phyloP scores from a whole-genome alignment of 2,113 vertebrate species.

The Lepisosteus oculatus region DNA sequence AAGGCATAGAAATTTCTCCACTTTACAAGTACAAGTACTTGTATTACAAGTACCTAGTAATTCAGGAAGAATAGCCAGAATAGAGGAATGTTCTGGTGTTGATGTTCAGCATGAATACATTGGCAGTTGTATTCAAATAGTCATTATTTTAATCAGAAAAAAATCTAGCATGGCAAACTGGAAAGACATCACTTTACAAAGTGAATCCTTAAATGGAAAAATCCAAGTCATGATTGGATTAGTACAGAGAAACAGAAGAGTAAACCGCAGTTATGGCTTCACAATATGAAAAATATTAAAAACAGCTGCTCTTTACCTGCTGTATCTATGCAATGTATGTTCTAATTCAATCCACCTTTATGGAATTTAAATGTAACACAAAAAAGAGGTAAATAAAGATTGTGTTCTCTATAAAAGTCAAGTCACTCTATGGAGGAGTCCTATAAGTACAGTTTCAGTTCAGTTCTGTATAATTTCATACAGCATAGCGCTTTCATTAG shows the following conservation, averaged over 20 bases:
- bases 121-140: too few relatives aligned
- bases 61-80: background rate
- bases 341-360: slow-evolving; percentile 18
- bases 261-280: slow-evolving; percentile 7
- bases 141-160: slow-evolving; percentile 1
- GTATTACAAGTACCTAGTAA: background rate
- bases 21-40: background rate
- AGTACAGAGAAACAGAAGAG: slow-evolving; percentile 1
- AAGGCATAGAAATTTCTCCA: too few relatives aligned
- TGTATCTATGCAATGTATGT: background rate
- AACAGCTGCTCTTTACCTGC: background rate
- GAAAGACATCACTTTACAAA: background rate
- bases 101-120: too few relatives aligned
- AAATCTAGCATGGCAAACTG: background rate
- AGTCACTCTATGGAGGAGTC: too few relatives aligned
- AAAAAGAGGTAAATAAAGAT: too few relatives aligned
- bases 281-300: slow-evolving; percentile 21
- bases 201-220: background rate
- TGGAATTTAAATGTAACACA: background rate
- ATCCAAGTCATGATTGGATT: background rate
- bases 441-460: too few relatives aligned
- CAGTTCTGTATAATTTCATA: too few relatives aligned
- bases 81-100: too few relatives aligned
- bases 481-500: too few relatives aligned
- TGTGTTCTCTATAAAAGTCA: too few relatives aligned